These are phyloP conservation scores for Genyomyrus donnyi DNA, from an alignment of 2,113 vertebrate species.

Conservation along the genomic window DNA sequence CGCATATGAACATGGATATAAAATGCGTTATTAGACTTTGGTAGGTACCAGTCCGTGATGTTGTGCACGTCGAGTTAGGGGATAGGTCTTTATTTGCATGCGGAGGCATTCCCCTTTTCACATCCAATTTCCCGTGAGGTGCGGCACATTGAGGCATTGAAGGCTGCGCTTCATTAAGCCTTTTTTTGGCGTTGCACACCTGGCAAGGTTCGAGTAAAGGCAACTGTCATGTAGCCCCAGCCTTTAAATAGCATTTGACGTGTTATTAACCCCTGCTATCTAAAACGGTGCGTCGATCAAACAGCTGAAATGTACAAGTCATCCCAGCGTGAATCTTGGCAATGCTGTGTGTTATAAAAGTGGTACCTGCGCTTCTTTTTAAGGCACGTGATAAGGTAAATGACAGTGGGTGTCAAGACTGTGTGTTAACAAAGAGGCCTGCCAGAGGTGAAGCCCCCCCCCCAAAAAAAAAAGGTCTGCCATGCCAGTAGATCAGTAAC, in stretches of 20 bases:
- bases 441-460: neutral
- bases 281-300: neutral
- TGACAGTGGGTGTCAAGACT: neutral
- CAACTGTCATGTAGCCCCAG: neutral
- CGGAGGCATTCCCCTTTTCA: conserved; percentile 2
- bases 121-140: neutral
- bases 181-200: conserved; percentile 2
- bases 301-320: neutral
- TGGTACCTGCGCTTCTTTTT: neutral
- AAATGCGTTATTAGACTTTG: neutral
- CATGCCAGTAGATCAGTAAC: neutral
- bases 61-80: neutral
- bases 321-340: neutral
- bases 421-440: neutral
- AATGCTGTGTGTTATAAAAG: neutral
- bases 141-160: neutral
- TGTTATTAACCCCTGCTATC: neutral
- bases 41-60: neutral
- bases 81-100: neutral
- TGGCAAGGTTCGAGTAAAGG: conserved; percentile 3
- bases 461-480: neutral
- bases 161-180: neutral
- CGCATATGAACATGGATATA: neutral
- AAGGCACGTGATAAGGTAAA: neutral
- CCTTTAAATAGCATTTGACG: conserved; percentile 6